Base-by-base conservation (phyloP, 2,113 vertebrate genomes). In the Solenodon paradoxus region DNA sequence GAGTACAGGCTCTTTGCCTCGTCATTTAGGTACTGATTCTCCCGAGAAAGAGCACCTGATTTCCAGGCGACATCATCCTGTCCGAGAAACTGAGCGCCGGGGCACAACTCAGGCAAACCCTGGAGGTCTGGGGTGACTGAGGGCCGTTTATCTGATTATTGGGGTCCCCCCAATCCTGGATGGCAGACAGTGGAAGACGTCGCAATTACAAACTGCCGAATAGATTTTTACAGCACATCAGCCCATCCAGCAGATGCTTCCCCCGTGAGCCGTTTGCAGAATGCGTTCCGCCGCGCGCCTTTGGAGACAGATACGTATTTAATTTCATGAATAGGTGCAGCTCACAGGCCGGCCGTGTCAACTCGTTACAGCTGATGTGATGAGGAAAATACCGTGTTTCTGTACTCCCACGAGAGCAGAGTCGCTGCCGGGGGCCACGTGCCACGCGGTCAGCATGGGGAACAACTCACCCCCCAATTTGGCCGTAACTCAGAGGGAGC, bases 291-390 rank as follows among this genome's bases (percentile, higher is more conserved):
- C 57, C 3, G 1, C 40, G 49, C 78, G 79, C 49, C 93, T 95
- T 81, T 78, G 74, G 32, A 96, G 83, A 16, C 72, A 64, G 47
- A 26, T 42, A 35, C n/a, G n/a, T n/a, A n/a, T n/a, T n/a, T n/a
- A n/a, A n/a, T 95, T 97, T 94, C 68, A 94, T 96, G 95, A 53
- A 89, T 19, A 89, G 51, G 69, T 22, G 92, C 92, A 30, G 89
- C 74, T 90, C 47, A 51, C 79, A 79, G 85, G 51, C 80, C 94
- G 86, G 42, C 0, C 3, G 72, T 38, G 10, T 40, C 47, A 85
- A 82, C 92, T 75, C 38, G 5, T 77, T 66, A 26, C 53, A 87
- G 1, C 1, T 71, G 71, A 51, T n/a, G 84, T 0, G 0, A 64
- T 55, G 83, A 93, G 85, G 95, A 97, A 96, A 96, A 91, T 89